phyloP scores from a whole-genome alignment of 2,888 invertebrate genomes.

The Piscicola geometra region DNA sequence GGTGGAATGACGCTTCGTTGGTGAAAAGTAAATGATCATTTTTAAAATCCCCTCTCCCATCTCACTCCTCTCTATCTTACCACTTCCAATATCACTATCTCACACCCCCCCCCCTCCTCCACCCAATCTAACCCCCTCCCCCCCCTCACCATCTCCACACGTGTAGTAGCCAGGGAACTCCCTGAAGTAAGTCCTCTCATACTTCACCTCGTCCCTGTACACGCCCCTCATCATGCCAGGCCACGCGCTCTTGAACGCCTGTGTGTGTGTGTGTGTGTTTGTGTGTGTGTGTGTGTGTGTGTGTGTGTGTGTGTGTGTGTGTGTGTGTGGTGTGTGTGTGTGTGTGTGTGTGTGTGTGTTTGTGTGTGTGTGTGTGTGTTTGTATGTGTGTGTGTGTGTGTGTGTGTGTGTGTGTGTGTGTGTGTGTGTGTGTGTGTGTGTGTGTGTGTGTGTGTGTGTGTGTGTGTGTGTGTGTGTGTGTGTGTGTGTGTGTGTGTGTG shows the following conservation, averaged over 20 bases:
- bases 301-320: background rate
- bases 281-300: too few species aligned
- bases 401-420: too few species aligned
- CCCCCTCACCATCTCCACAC: conserved; percentile 86
- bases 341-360: too few species aligned
- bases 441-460: too few species aligned
- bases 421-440: too few species aligned
- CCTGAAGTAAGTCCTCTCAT: conserved; percentile 77
- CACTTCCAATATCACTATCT: background rate
- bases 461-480: too few species aligned
- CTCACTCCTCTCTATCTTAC: background rate
- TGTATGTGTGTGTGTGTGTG: too few species aligned
- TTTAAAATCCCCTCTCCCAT: background rate
- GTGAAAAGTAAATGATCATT: too few species aligned
- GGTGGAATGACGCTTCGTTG: background rate
- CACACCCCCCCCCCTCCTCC: background rate
- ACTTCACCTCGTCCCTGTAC: conserved; percentile 75
- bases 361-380: too few species aligned
- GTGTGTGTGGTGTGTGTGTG: too few species aligned
- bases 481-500: too few species aligned
- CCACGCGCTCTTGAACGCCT: conserved; percentile 80
- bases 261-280: background rate
- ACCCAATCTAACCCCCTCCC: background rate
- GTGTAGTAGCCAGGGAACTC: conserved; percentile 95
- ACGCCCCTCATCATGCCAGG: conserved; percentile 95